phyloP scores from a whole-genome alignment of 1,140 invertebrate species.

The Aphidius ervi region DNA sequence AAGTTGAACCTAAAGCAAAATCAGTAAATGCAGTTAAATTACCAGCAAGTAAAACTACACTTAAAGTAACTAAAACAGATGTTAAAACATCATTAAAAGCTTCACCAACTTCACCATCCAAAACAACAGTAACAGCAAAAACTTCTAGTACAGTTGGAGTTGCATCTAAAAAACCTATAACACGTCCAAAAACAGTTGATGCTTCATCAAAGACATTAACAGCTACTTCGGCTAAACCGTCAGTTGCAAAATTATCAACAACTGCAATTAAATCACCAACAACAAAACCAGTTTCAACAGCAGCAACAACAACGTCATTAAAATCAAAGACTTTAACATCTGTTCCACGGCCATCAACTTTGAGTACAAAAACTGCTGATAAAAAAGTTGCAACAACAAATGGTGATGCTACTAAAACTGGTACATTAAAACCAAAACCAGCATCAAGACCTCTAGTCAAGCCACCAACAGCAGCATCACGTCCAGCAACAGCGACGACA shows the following conservation, averaged over 20 bases:
- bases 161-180: slow-evolving; percentile 8
- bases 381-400: slow-evolving; percentile 54
- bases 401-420: slow-evolving; percentile 52
- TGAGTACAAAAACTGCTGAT: slow-evolving; percentile 13
- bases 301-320: slow-evolving; percentile 37
- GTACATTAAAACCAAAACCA: slow-evolving; percentile 20
- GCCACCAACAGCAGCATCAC: slow-evolving; percentile 19
- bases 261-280: slow-evolving; percentile 26
- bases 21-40: slow-evolving; percentile 36
- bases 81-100: slow-evolving; percentile 33
- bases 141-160: slow-evolving; percentile 23
- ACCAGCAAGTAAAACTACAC: slow-evolving; percentile 25
- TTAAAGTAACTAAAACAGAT: slow-evolving; percentile 26
- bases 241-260: slow-evolving; percentile 21
- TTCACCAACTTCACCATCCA: slow-evolving; percentile 12
- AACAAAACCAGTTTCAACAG: slow-evolving; percentile 27
- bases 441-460: slow-evolving; percentile 34
- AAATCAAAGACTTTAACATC: slow-evolving; percentile 20
- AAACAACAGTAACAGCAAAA: slow-evolving; percentile 21
- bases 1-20: slow-evolving; percentile 40
- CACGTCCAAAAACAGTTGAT: neutral
- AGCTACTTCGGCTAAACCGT: slow-evolving; percentile 13
- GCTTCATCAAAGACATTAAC: neutral
- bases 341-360: neutral
- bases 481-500: slow-evolving; percentile 11